Evolutionary conservation across 92 coral and sea anemone species (phyloP), one percentile per base, ranked within the genome.

Genomic region (Epizoanthus stellaris): DNA sequence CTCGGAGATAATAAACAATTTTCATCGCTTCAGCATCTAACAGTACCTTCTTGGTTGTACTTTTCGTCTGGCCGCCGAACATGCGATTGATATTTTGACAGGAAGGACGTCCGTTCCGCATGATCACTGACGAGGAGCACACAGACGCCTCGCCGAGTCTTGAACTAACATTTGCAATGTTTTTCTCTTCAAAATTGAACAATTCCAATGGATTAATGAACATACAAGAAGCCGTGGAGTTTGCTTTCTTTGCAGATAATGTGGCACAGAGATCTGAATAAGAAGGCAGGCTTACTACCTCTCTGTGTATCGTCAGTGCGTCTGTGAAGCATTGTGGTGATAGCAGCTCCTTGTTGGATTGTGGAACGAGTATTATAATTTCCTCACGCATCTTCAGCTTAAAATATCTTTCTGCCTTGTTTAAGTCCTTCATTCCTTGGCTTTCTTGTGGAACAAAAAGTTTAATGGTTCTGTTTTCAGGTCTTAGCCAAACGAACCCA

Each of bases 371-470:
- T 16, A 94, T 76, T 70, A 91, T 72, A 16, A 76, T 82, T 80
- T 94, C 85, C 16, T 62, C 74, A 23, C 98, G 90, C 49, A 83
- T 57, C 38, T 91, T 89, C 64, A 94, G 77, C 73, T 87, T 49
- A 60, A 94, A 94, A 86, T 89, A 70, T 40, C 77, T 87, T 53
- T 91, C 80, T 43, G 98, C 98, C 12, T 75, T 86, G 25, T 92
- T 23, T 23, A 96, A 47, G 68, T 96, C 93, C 49, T 85, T 81
- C 79, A 89, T 84, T 70, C 98, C 88, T 65, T 89, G 85, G 85
- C 98, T 96, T 54, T 82, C 72, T 80, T 96, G 95, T 1, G 98
- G 98, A 4, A 96, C 88, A 75, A 94, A 96, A 9, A 96, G 84
- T 58, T 94, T 94, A 38, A 86, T 93, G 3, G 95, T 92, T 82